Percentiles rank a stretch among this genome's conserved stretches.
Conservation (phyloP, 2,888 invertebrate species). For the Harpalus rufipes region DNA sequence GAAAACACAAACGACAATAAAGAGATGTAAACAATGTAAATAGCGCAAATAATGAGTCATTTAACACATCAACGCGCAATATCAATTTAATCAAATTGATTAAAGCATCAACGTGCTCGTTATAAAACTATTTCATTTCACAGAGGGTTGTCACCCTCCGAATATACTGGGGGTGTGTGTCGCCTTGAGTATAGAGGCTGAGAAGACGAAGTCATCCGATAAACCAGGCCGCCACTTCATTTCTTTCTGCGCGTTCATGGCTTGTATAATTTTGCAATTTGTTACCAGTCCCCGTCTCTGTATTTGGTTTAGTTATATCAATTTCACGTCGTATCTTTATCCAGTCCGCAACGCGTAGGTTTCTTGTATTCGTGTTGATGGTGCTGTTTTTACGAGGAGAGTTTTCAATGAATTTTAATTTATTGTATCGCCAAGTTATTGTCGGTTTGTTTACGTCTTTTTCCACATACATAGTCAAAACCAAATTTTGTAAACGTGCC, state of each 20-base stretch:
- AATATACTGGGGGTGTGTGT: slow-evolving; percentile 42
- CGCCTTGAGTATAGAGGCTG: slow-evolving; percentile 56
- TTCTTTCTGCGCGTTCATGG: slow-evolving; percentile 75
- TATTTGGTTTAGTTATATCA: slow-evolving; percentile 71
- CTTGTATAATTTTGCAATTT: slow-evolving; percentile 76
- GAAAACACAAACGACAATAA: neutral
- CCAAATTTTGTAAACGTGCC: too few relatives aligned
- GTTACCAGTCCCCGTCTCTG: slow-evolving; percentile 70
- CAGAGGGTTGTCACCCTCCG: slow-evolving; percentile 59
- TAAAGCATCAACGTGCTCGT: slow-evolving; percentile 59
- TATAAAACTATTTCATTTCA: slow-evolving; percentile 66
- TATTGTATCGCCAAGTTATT: slow-evolving; percentile 38
- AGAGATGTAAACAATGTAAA: neutral
- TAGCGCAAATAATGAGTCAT: slow-evolving; percentile 51
- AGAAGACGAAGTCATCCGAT: slow-evolving; percentile 72
- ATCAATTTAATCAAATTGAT: slow-evolving; percentile 65
- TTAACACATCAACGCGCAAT: slow-evolving; percentile 51
- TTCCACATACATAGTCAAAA: too few relatives aligned
- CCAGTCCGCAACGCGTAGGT: slow-evolving; percentile 45
- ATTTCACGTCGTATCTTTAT: slow-evolving; percentile 69
- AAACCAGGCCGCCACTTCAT: slow-evolving; percentile 74
- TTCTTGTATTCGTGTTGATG: slow-evolving; percentile 54
- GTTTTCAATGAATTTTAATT: slow-evolving; percentile 55
- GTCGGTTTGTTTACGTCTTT: too few relatives aligned
- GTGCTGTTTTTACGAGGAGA: slow-evolving; percentile 37